A percentile compares a stretch with the other conserved stretches of the same genome.
Evolutionary conservation across 2,113 vertebrate species (phyloP).

Genomic region (Verasper variegatus): DNA sequence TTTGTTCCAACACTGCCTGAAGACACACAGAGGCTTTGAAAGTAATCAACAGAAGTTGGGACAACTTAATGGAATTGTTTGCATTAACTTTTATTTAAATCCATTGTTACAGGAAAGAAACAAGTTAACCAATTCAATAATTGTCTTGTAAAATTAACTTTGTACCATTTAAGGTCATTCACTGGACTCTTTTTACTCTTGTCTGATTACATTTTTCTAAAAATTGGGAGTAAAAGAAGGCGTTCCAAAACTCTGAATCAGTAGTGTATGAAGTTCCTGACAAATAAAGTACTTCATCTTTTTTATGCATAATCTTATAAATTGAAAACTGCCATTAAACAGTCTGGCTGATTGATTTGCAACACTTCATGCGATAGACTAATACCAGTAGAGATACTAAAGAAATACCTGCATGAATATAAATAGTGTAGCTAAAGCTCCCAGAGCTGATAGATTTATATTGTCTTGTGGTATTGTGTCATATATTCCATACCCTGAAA

Average conservation of each 20-base stretch:
- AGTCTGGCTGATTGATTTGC: conserved; percentile 26
- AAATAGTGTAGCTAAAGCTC: conserved; percentile 3
- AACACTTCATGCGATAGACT: conserved; percentile 4
- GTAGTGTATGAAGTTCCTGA: neutral
- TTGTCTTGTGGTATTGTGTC: neutral
- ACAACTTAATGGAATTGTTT: too few species aligned
- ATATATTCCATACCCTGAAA: conserved; percentile 1
- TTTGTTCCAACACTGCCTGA: neutral
- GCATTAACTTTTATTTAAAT: neutral
- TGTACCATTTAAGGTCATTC: neutral
- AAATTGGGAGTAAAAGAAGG: neutral
- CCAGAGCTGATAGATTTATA: neutral
- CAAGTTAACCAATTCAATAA: too few species aligned
- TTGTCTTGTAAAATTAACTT: neutral
- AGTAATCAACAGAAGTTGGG: too few species aligned
- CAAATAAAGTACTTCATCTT: conserved; percentile 5
- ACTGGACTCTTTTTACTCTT: neutral
- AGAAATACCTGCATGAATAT: neutral
- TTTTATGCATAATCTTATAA: conserved; percentile 1
- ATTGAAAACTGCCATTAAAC: conserved; percentile 16
- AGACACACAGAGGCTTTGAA: too few species aligned
- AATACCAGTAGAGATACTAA: conserved; percentile 1
- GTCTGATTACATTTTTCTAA: neutral
- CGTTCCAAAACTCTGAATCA: neutral
- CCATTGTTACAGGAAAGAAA: neutral